These are phyloP conservation scores for Drosophila lacicola DNA, from an alignment of 2,888 invertebrate genomes.

Conservation along the genomic window DNA sequence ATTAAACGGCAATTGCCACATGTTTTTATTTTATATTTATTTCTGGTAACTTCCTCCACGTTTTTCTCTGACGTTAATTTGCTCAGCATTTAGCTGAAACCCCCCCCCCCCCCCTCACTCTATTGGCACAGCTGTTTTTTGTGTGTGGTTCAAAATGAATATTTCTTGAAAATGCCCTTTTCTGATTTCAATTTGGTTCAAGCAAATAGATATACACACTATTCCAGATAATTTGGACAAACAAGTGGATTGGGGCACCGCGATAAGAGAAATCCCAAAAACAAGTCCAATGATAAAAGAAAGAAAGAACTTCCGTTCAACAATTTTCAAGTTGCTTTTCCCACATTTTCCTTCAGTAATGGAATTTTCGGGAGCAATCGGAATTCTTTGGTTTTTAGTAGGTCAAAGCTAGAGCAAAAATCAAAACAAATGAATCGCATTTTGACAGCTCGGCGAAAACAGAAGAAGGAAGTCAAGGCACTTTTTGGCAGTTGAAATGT, in stretches of 20 bases:
- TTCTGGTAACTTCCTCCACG: constrained; percentile 17
- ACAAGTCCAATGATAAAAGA: constrained; percentile 7
- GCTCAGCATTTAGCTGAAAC: constrained; percentile 14
- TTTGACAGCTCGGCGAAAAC: constrained; percentile 37
- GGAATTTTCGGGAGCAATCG: constrained; percentile 31
- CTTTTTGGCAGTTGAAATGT: constrained; percentile 59
- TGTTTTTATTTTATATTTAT: constrained; percentile 19
- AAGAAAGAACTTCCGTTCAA: constrained; percentile 9
- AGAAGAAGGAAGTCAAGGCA: constrained; percentile 53
- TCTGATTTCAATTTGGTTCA: constrained; percentile 57
- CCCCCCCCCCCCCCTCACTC: not conserved
- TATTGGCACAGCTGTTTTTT: constrained; percentile 64
- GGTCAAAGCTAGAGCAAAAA: constrained; percentile 58
- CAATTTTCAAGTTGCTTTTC: constrained; percentile 10
- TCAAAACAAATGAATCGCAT: constrained; percentile 21
- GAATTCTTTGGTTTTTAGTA: constrained; percentile 43
- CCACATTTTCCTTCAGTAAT: constrained; percentile 23
- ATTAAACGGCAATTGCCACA: constrained; percentile 29
- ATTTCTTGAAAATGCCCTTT: constrained; percentile 3
- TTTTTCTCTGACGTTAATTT: constrained; percentile 51
- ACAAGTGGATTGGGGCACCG: constrained; percentile 41
- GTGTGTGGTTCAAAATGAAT: not conserved
- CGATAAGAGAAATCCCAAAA: constrained; percentile 48
- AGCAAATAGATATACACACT: constrained; percentile 46
- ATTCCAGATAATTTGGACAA: constrained; percentile 69